These are phyloP conservation scores for Lobophora halterata DNA, from an alignment of 2,888 invertebrate genomes.

Conservation along the genomic window DNA sequence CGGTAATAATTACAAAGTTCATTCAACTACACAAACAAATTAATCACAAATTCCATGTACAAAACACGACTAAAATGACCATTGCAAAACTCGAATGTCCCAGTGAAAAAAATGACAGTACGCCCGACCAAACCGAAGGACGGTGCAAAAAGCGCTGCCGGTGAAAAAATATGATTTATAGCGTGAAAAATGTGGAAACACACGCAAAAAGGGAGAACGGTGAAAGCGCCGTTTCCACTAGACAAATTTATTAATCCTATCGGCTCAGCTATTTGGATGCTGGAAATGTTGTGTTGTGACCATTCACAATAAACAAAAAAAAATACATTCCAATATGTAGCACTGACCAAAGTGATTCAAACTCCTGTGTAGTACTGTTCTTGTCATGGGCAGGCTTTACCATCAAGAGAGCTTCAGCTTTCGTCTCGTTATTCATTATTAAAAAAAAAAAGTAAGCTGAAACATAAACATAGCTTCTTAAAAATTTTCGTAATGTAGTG, in stretches of 20 bases:
- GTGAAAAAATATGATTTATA: slow-evolving; percentile 81
- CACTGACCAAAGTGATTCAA: no score
- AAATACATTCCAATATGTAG: no score
- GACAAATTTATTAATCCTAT: slow-evolving; percentile 79
- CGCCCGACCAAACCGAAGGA: slow-evolving; percentile 75
- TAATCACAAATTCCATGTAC: slow-evolving; percentile 68
- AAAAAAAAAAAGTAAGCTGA: no score
- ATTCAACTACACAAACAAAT: slow-evolving; percentile 54
- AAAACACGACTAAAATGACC: slow-evolving; percentile 68
- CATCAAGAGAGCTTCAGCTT: no score
- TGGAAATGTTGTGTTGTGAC: slow-evolving; percentile 45
- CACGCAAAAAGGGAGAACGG: slow-evolving; percentile 72
- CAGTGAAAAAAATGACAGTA: slow-evolving; percentile 76
- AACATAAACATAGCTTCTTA: no score
- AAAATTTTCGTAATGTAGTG: no score
- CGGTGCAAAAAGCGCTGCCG: slow-evolving; percentile 76
- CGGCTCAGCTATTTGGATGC: slow-evolving; percentile 52
- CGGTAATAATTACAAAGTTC: slow-evolving; percentile 38
- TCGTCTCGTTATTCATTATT: no score
- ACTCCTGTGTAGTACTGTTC: no score
- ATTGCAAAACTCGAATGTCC: slow-evolving; percentile 71
- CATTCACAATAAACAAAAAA: no score
- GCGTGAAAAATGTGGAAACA: slow-evolving; percentile 81
- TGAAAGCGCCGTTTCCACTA: slow-evolving; percentile 75
- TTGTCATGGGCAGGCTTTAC: no score